Evolutionary conservation across 2,888 invertebrate genomes (phyloP).

Genomic region (Encarsia formosa): DNA sequence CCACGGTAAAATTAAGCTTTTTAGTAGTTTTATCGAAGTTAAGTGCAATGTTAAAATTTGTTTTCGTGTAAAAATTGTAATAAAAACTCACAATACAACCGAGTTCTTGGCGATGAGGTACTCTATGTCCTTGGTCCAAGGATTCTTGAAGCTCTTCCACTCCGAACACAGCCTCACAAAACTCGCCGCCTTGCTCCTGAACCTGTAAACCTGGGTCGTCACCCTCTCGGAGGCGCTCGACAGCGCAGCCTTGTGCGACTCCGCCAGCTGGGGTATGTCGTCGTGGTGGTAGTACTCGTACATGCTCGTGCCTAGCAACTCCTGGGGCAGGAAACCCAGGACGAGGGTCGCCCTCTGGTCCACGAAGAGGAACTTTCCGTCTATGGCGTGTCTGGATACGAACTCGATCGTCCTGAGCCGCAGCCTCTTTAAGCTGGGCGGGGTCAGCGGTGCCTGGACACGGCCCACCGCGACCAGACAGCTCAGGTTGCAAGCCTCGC

Average conservation of each 20-base stretch:
- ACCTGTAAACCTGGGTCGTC: conserved; percentile 71
- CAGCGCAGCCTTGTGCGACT: conserved; percentile 77
- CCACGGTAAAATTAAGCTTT: not conserved
- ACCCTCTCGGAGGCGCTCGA: conserved; percentile 59
- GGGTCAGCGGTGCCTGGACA: conserved; percentile 52
- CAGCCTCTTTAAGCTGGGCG: conserved; percentile 44
- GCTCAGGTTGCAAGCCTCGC: conserved; percentile 67
- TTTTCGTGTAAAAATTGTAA: not conserved
- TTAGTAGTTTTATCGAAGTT: not conserved
- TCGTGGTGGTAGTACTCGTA: conserved; percentile 87
- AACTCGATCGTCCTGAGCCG: conserved; percentile 68
- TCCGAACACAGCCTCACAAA: conserved; percentile 74
- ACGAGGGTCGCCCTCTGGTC: conserved; percentile 90
- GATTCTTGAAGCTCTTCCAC: conserved; percentile 87
- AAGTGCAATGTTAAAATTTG: not conserved
- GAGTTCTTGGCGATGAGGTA: conserved; percentile 85
- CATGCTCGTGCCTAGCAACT: conserved; percentile 85
- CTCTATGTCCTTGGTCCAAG: conserved; percentile 94
- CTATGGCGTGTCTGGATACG: conserved; percentile 79
- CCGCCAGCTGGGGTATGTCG: conserved; percentile 74
- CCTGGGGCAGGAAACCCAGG: conserved; percentile 88
- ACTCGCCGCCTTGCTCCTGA: conserved; percentile 74
- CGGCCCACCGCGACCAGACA: conserved; percentile 87
- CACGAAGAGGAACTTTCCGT: conserved; percentile 88
- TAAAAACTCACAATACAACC: conserved; percentile 61